phyloP scores from a whole-genome alignment of 2,113 vertebrate genomes.

The Corythornis vintsioides region DNA sequence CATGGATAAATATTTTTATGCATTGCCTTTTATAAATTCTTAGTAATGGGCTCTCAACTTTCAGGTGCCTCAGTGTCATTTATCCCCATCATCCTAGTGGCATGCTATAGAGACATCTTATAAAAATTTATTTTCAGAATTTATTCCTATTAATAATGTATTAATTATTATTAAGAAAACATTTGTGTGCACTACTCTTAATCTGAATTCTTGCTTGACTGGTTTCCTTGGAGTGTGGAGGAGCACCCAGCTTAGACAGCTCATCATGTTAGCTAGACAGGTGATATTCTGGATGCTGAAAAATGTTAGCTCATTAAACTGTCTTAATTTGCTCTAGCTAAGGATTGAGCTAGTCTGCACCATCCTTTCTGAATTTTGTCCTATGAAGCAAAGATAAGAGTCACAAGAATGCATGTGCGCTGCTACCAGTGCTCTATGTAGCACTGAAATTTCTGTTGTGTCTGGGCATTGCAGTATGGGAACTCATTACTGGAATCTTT shows the following conservation, averaged over 20 bases:
- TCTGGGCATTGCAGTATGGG: background rate
- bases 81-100: slow-evolving; percentile 50
- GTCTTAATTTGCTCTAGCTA: background rate
- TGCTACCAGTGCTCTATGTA: background rate
- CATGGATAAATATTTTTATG: slow-evolving; percentile 69
- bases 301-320: background rate
- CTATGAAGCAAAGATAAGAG: background rate
- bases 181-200: slow-evolving; percentile 56
- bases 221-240: background rate
- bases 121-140: slow-evolving; percentile 60
- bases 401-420: background rate
- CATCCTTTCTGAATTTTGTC: background rate
- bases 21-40: slow-evolving; percentile 62
- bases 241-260: background rate
- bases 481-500: background rate
- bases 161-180: slow-evolving; percentile 72
- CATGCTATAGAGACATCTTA: slow-evolving; percentile 47
- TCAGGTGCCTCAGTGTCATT: slow-evolving; percentile 59
- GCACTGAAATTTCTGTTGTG: accelerated
- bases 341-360: background rate
- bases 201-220: slow-evolving; percentile 19
- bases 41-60: slow-evolving; percentile 68
- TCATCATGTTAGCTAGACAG: background rate
- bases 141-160: slow-evolving; percentile 64
- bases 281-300: background rate